phyloP scores from a whole-genome alignment of 2,888 invertebrate species.

The Salpingus planirostris region DNA sequence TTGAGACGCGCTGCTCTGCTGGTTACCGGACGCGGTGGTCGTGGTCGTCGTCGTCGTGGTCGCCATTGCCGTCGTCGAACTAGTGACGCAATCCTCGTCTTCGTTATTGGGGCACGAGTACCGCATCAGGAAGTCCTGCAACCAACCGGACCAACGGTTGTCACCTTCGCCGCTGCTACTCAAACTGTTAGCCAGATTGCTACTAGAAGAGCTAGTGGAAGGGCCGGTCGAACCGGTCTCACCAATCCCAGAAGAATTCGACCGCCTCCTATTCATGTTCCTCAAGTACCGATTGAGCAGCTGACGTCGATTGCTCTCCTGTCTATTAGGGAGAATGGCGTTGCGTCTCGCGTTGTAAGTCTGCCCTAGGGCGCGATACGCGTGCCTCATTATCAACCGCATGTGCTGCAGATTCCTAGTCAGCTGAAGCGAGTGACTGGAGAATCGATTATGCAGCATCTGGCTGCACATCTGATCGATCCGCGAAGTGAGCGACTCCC shows the following conservation, averaged over 20 bases:
- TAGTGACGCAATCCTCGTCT: conserved; percentile 9
- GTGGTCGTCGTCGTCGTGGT: too few species aligned
- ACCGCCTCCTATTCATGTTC: conserved; percentile 17
- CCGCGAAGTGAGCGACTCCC: conserved; percentile 31
- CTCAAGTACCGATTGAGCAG: conserved; percentile 20
- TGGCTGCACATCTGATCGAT: conserved; percentile 36
- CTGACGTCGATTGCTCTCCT: conserved; percentile 23
- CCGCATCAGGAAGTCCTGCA: conserved; percentile 17
- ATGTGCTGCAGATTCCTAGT: conserved; percentile 33
- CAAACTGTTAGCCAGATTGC: too few species aligned
- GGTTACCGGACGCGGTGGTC: too few species aligned
- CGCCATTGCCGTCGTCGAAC: conserved; percentile 1
- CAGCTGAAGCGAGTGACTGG: conserved; percentile 31
- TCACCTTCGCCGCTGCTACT: too few species aligned
- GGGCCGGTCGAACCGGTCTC: too few species aligned
- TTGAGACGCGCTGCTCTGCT: background rate
- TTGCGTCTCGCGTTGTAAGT: conserved; percentile 33
- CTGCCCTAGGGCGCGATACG: conserved; percentile 30
- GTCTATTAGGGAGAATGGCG: conserved; percentile 28
- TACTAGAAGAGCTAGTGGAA: too few species aligned
- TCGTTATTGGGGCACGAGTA: conserved; percentile 13
- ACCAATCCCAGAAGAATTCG: too few species aligned
- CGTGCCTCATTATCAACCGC: conserved; percentile 32
- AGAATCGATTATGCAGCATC: conserved; percentile 32
- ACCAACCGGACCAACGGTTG: background rate